phyloP scores from a whole-genome alignment of 2,888 invertebrate genomes.

The Ennomos erosarius region DNA sequence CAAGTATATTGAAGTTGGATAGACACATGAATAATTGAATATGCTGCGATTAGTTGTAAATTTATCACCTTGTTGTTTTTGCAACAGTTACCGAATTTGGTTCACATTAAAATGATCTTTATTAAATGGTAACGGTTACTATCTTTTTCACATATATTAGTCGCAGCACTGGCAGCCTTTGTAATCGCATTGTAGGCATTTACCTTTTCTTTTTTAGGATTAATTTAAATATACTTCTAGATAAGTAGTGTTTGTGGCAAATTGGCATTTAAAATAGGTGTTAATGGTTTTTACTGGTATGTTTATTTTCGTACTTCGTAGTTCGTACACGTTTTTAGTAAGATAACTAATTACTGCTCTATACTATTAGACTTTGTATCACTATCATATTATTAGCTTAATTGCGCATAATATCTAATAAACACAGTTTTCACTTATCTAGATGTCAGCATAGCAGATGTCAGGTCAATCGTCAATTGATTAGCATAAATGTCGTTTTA shows the following conservation, averaged over 20 bases:
- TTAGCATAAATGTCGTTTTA: constrained; percentile 54
- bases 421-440: constrained; percentile 27
- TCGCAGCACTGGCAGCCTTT: constrained; percentile 20
- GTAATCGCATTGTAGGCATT: constrained; percentile 23
- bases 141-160: constrained; percentile 42
- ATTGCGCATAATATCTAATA: not conserved
- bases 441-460: too few relatives aligned
- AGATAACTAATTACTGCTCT: too few relatives aligned
- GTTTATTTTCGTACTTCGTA: too few relatives aligned
- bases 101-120: constrained; percentile 39
- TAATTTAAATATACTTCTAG: not conserved
- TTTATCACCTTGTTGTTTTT: constrained; percentile 17
- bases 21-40: too few relatives aligned
- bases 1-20: too few relatives aligned
- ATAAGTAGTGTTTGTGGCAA: too few relatives aligned
- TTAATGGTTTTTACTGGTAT: too few relatives aligned
- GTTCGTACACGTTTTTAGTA: too few relatives aligned
- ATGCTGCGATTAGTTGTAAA: too few relatives aligned
- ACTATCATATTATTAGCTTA: too few relatives aligned
- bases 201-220: constrained; percentile 15
- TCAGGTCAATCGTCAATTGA: constrained; percentile 71
- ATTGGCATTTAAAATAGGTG: too few relatives aligned
- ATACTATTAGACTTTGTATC: too few relatives aligned
- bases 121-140: constrained; percentile 24
- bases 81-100: constrained; percentile 33